Conservation (phyloP, 2,113 vertebrate species). For the Oreamnos americanus region DNA sequence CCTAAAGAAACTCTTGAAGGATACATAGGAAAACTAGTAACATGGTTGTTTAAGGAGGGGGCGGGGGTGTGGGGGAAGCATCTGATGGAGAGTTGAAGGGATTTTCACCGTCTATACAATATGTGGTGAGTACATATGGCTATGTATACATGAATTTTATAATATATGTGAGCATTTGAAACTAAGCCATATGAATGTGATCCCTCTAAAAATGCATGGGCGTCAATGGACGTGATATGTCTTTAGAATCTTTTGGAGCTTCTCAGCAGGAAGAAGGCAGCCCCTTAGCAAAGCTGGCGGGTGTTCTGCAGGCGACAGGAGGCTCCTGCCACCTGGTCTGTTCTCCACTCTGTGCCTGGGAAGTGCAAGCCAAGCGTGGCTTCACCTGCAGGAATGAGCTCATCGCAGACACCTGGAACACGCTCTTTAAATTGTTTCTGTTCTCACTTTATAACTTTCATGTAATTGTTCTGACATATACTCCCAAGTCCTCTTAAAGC, state of each 20-base stretch:
- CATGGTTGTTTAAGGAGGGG: not conserved
- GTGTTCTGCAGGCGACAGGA: rapidly evolving
- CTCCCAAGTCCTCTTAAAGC: not conserved
- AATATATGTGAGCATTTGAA: rapidly evolving
- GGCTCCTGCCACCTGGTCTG: not conserved
- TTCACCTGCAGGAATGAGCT: not conserved
- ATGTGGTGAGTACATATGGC: not conserved
- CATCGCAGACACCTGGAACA: not conserved
- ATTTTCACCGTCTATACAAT: rapidly evolving
- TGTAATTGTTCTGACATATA: not conserved
- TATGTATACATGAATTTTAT: rapidly evolving
- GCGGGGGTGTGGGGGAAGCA: not conserved
- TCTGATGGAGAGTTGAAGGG: rapidly evolving
- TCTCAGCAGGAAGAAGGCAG: not conserved
- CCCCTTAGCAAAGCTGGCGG: not conserved
- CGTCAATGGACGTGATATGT: rapidly evolving
- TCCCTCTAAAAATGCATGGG: not conserved
- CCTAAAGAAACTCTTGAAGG: not conserved
- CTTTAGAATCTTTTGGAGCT: not conserved
- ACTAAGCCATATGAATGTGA: not conserved
- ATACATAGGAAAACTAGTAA: not conserved
- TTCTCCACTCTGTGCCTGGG: not conserved
- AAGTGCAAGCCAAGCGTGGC: rapidly evolving
- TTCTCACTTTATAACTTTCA: not conserved
- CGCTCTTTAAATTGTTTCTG: not conserved